phyloP scores from a whole-genome alignment of 1,140 invertebrate species.

The Colletes gigas region DNA sequence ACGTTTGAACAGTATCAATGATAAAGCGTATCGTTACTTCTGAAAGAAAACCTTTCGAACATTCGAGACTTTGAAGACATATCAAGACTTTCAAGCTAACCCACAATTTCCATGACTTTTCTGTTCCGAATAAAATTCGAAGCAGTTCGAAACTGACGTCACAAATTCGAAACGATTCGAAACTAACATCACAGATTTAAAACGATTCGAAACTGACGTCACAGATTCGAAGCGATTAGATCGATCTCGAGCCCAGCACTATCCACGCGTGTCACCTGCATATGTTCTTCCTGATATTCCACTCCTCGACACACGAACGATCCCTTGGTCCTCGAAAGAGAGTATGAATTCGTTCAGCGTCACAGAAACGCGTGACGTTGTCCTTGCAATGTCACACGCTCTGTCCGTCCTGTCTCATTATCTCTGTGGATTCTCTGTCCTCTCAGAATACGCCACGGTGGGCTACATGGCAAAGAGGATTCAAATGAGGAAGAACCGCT shows the following conservation, averaged over 20 bases:
- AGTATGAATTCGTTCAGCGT: slow-evolving; percentile 23
- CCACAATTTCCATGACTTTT: too few species aligned
- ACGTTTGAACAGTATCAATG: too few species aligned
- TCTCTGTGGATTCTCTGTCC: slow-evolving; percentile 54
- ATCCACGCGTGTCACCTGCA: neutral
- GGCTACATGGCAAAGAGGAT: slow-evolving; percentile 97
- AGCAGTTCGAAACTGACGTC: too few species aligned
- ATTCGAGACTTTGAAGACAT: too few species aligned
- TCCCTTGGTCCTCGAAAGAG: slow-evolving; percentile 40
- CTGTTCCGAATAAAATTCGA: too few species aligned
- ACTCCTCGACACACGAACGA: neutral
- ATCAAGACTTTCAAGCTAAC: too few species aligned
- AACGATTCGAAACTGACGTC: too few species aligned
- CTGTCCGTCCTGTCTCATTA: slow-evolving; percentile 32
- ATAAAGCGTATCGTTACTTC: too few species aligned
- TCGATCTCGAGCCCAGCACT: neutral
- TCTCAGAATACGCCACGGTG: slow-evolving; percentile 94
- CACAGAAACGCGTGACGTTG: neutral
- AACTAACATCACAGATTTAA: too few species aligned
- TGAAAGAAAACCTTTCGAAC: too few species aligned
- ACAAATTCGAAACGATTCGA: too few species aligned
- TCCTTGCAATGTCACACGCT: neutral
- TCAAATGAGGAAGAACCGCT: slow-evolving; percentile 95
- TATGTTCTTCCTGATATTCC: neutral
- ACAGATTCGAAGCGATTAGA: neutral